These are phyloP conservation scores for Samia ricini DNA, from an alignment of 1,140 invertebrate species.

Conservation along the genomic window DNA sequence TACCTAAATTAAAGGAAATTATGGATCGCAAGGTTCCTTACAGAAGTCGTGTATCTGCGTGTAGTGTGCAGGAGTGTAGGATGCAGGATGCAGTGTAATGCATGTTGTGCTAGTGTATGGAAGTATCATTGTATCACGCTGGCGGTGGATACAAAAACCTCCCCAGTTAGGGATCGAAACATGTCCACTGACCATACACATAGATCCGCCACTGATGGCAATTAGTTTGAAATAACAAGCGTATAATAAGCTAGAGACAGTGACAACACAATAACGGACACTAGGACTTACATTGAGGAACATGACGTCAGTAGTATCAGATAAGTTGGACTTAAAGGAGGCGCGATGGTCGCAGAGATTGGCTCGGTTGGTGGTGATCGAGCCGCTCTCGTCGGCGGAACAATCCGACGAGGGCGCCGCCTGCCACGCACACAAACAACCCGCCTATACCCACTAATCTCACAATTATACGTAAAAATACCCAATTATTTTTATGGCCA, in stretches of 20 bases:
- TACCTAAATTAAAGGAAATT: no score
- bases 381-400: slow-evolving; percentile 84
- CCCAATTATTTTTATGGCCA: not conserved
- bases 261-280: slow-evolving; percentile 27
- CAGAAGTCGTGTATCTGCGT: no score
- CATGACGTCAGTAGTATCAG: slow-evolving; percentile 95
- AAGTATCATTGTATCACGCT: no score
- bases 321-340: slow-evolving; percentile 88
- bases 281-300: slow-evolving; percentile 88
- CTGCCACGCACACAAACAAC: slow-evolving; percentile 67
- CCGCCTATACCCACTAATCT: slow-evolving; percentile 24
- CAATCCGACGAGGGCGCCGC: slow-evolving; percentile 82
- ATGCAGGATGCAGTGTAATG: no score
- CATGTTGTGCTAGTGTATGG: no score
- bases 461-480: slow-evolving; percentile 1
- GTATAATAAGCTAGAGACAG: slow-evolving; percentile 10
- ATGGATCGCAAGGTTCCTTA: no score
- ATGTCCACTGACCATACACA: no score
- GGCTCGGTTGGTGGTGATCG: slow-evolving; percentile 89
- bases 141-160: no score
- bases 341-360: slow-evolving; percentile 78
- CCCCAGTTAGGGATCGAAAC: no score
- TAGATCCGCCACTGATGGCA: not conserved
- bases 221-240: not conserved
- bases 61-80: no score